Conservation (phyloP, 23 tunicate genomes). For the Halocynthia aurantium region DNA sequence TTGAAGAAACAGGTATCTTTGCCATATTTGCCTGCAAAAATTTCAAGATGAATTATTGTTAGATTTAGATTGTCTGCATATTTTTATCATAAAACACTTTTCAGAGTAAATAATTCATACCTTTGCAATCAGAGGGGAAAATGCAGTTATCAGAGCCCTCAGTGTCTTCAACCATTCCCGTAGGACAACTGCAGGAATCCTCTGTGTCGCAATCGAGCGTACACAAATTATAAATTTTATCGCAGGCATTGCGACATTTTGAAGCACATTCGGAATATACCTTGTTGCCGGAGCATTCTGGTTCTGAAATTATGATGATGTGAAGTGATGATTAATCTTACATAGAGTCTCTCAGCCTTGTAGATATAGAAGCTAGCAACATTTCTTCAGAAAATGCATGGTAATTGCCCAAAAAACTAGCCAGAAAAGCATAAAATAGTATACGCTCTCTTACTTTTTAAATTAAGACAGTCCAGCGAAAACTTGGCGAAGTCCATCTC, state of each 20-base stretch:
- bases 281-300: neutral
- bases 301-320: neutral
- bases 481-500: neutral
- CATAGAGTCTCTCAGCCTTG: too few species aligned
- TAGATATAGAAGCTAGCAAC: too few species aligned
- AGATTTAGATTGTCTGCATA: too few species aligned
- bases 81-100: too few species aligned
- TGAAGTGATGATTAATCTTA: too few species aligned
- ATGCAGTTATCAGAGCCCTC: slow-evolving; percentile 2
- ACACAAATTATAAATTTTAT: neutral
- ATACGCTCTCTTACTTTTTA: neutral
- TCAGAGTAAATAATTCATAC: neutral
- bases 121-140: neutral
- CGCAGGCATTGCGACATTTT: neutral
- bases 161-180: neutral
- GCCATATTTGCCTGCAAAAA: neutral
- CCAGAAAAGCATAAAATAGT: too few species aligned
- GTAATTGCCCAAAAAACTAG: too few species aligned
- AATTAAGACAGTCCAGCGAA: neutral
- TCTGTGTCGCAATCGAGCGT: neutral
- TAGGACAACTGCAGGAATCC: neutral
- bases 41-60: neutral
- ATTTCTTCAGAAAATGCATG: too few species aligned
- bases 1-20: neutral
- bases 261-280: slow-evolving; percentile 2